Conservation (phyloP, 2,797 vertebrate genomes). For the Myotis findleyi region DNA sequence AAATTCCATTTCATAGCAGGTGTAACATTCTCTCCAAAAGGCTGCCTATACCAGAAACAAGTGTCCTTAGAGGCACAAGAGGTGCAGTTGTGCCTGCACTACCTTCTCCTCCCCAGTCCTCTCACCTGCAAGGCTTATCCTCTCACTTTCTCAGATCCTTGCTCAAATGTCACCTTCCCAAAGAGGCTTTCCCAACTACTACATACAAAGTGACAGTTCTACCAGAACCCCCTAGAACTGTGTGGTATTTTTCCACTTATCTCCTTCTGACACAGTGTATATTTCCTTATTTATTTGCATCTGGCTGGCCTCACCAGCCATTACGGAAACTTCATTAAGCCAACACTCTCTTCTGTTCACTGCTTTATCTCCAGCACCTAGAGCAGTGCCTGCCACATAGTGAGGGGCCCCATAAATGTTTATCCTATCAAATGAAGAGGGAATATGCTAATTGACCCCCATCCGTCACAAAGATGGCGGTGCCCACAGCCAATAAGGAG, state of each 20-base stretch:
- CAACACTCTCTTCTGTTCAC: background rate
- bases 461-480: no score
- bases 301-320: background rate
- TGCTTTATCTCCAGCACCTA: background rate
- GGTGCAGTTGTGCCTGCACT: background rate
- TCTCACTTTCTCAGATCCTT: background rate
- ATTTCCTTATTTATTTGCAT: background rate
- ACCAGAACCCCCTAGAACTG: background rate
- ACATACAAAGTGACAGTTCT: background rate
- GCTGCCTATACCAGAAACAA: background rate
- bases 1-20: background rate
- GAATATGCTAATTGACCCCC: no score
- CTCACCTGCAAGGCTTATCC: background rate
- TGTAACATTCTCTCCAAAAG: background rate
- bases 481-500: no score
- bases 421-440: no score
- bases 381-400: background rate
- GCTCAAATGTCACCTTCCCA: background rate
- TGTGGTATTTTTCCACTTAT: background rate
- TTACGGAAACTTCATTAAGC: background rate
- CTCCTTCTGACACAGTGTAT: background rate
- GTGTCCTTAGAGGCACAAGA: background rate
- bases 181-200: background rate
- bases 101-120: background rate
- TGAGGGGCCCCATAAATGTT: background rate